phyloP scores from a whole-genome alignment of 2,888 invertebrate species.

The Drosophila trichaetosa region DNA sequence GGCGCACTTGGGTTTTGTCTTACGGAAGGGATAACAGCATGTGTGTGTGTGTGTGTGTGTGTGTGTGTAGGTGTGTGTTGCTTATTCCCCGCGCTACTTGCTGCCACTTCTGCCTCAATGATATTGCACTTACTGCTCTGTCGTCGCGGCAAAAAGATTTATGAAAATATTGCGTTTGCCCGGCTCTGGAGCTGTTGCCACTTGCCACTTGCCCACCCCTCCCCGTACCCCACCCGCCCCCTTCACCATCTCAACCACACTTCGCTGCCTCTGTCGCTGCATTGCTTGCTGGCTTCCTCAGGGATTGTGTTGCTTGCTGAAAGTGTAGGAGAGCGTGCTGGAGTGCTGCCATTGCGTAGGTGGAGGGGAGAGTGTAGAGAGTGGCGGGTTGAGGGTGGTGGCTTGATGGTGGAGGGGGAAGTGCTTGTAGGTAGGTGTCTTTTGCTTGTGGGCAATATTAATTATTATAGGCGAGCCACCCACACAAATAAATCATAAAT shows the following conservation, averaged over 20 bases:
- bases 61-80: conserved; percentile 28
- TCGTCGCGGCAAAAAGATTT: conserved; percentile 65
- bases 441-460: conserved; percentile 77
- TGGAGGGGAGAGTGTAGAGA: not conserved
- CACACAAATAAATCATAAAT: conserved; percentile 79
- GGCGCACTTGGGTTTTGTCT: conserved; percentile 46
- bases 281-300: conserved; percentile 25
- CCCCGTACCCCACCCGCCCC: too few species aligned
- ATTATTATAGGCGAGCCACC: conserved; percentile 78
- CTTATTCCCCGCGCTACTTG: conserved; percentile 64
- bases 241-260: not conserved
- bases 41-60: conserved; percentile 17
- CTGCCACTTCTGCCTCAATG: conserved; percentile 71
- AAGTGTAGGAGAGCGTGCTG: conserved; percentile 7
- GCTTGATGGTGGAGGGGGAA: not conserved
- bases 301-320: conserved; percentile 45
- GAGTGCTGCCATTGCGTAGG: not conserved
- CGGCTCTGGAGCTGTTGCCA: conserved; percentile 23
- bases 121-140: conserved; percentile 73
- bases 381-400: not conserved
- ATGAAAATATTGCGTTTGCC: conserved; percentile 71
- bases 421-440: conserved; percentile 38
- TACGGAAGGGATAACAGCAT: conserved; percentile 31
- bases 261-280: conserved; percentile 5
- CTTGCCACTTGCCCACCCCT: not conserved